Evolutionary conservation across 1,140 invertebrate genomes (phyloP).

Genomic region (Caerostris darwini): DNA sequence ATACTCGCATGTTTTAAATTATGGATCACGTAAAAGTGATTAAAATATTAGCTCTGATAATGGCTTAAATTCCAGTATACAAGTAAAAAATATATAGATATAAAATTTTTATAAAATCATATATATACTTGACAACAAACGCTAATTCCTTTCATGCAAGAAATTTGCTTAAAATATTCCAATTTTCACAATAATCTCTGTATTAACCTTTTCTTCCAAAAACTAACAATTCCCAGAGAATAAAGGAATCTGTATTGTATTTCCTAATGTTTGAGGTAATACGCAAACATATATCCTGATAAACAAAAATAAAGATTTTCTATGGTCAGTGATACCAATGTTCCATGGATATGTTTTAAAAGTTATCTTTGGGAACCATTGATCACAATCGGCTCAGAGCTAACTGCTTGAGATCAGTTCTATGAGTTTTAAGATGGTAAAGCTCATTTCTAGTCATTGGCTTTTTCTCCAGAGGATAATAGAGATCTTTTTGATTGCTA

Average conservation of each 20-base stretch:
- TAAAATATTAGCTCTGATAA: too few species aligned
- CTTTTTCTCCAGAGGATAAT: not conserved
- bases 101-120: too few species aligned
- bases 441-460: not conserved
- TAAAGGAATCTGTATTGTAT: not conserved
- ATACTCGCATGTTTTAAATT: too few species aligned
- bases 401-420: not conserved
- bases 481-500: slow-evolving; percentile 2
- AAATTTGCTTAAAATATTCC: too few species aligned
- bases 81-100: too few species aligned
- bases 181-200: too few species aligned
- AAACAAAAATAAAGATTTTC: not conserved
- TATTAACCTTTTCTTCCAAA: too few species aligned
- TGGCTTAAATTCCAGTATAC: too few species aligned
- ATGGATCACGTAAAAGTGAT: too few species aligned
- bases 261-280: not conserved
- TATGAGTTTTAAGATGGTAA: not conserved
- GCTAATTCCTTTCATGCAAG: too few species aligned
- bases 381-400: not conserved
- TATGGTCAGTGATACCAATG: not conserved
- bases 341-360: not conserved
- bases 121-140: too few species aligned
- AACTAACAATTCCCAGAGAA: too few species aligned
- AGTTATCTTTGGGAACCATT: not conserved
- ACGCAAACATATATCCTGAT: not conserved